Percentiles rank a stretch among this genome's conserved stretches.
phyloP scores from a whole-genome alignment of 2,797 vertebrate genomes.

The Mus minutoides region DNA sequence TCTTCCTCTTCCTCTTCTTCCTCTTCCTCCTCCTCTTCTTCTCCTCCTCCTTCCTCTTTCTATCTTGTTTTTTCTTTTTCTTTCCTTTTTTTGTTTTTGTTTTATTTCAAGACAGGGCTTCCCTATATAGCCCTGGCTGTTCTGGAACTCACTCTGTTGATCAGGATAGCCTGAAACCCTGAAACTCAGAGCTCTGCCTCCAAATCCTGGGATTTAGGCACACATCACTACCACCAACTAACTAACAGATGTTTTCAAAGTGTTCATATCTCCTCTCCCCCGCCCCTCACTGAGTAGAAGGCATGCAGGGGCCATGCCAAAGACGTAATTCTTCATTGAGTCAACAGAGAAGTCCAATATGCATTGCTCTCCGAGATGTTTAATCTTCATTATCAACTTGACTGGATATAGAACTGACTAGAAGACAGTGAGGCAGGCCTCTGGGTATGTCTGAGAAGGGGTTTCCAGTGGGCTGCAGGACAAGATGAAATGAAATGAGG shows the following conservation, averaged over 20 bases:
- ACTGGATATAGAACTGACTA: not conserved
- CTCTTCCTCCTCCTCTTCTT: too few species aligned
- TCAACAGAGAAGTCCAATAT: not conserved
- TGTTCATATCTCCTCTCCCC: not conserved
- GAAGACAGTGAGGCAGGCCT: not conserved
- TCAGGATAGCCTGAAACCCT: not conserved
- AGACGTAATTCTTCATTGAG: not conserved
- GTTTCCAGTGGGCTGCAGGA: not conserved
- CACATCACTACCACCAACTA: not conserved
- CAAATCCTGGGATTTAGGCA: not conserved
- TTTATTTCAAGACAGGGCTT: not conserved
- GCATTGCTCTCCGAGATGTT: not conserved
- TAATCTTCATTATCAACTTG: not conserved
- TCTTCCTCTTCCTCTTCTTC: rapidly evolving
- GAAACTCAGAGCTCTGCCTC: not conserved
- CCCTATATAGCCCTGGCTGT: not conserved
- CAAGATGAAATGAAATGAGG: too few species aligned
- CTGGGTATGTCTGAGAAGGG: not conserved
- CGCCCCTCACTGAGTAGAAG: rapidly evolving
- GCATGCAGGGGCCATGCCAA: not conserved
- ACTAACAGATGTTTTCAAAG: not conserved
- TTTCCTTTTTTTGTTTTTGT: not conserved
- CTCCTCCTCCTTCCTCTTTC: rapidly evolving
- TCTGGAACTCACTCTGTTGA: not conserved
- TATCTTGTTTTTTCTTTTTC: not conserved